phyloP scores from a whole-genome alignment of 2,113 vertebrate species.

The Tetraodon nigroviridis region DNA sequence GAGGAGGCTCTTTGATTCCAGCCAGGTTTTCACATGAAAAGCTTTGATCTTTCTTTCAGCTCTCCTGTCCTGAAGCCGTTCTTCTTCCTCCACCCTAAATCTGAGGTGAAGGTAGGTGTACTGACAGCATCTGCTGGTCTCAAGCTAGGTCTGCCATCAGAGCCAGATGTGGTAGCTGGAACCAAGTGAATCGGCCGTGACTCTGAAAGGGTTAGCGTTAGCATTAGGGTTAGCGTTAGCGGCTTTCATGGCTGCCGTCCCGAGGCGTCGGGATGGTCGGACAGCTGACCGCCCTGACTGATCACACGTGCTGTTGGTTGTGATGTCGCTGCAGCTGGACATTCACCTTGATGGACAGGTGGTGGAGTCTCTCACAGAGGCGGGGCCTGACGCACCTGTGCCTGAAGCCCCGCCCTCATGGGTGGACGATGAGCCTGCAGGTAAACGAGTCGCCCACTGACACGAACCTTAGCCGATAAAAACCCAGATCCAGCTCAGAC shows the following conservation, averaged over 20 bases:
- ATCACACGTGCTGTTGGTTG: neutral
- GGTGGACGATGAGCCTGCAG: constrained; percentile 51
- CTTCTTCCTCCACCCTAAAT: constrained; percentile 82
- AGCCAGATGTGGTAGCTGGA: no score
- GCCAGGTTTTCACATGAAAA: neutral
- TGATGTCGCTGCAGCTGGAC: constrained; percentile 64
- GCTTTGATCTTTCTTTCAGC: constrained; percentile 46
- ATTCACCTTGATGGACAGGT: constrained; percentile 73
- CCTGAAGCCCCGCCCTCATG: constrained; percentile 32
- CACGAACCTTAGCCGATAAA: neutral
- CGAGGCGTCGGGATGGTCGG: no score
- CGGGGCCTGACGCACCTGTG: constrained; percentile 57
- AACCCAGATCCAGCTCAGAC: no score
- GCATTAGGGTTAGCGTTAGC: no score
- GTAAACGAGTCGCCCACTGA: constrained; percentile 7
- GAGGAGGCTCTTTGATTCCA: neutral
- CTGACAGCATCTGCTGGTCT: no score
- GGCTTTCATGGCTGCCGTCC: no score
- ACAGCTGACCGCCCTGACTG: no score
- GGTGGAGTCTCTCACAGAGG: constrained; percentile 71
- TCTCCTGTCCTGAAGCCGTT: constrained; percentile 84
- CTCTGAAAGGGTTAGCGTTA: no score
- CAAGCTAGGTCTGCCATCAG: no score
- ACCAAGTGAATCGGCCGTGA: no score
- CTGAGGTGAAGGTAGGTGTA: constrained; percentile 64